These are phyloP conservation scores for Phylloscopus trochilus DNA, from an alignment of 2,113 vertebrate species.

Conservation along the genomic window DNA sequence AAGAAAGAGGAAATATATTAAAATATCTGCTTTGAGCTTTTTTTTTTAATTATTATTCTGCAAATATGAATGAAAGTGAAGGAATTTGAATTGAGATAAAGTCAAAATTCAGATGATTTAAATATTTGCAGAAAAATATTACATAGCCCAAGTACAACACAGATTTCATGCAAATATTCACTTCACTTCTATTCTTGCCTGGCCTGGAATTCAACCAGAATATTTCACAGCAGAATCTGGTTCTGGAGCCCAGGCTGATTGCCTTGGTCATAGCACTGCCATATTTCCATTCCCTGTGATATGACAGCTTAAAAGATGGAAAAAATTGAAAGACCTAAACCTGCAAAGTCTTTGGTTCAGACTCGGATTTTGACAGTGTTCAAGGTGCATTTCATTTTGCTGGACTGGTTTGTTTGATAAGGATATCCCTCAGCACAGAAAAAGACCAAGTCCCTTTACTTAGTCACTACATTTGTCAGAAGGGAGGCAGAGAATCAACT, in stretches of 20 bases:
- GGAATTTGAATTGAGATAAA: not conserved
- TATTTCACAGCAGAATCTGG: not conserved
- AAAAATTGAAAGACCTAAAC: not conserved
- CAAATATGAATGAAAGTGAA: not conserved
- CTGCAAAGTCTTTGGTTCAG: not conserved
- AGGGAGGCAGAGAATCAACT: not conserved
- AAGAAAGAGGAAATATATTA: not conserved
- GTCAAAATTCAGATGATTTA: not conserved
- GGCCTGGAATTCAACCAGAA: not conserved
- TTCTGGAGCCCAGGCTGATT: not conserved
- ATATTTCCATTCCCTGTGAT: not conserved
- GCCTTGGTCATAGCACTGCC: not conserved
- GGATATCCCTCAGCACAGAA: not conserved
- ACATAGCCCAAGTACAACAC: not conserved
- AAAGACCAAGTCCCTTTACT: not conserved
- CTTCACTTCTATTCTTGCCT: not conserved
- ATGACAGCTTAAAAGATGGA: not conserved
- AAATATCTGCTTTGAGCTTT: not conserved
- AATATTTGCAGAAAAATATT: not conserved
- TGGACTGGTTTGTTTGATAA: not conserved
- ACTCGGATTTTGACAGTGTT: not conserved
- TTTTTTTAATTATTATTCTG: not conserved
- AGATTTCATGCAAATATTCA: not conserved
- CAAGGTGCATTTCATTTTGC: not conserved
- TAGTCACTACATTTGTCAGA: not conserved